phyloP scores from a whole-genome alignment of 1,140 invertebrate species.

The Caenorhabditis latens region DNA sequence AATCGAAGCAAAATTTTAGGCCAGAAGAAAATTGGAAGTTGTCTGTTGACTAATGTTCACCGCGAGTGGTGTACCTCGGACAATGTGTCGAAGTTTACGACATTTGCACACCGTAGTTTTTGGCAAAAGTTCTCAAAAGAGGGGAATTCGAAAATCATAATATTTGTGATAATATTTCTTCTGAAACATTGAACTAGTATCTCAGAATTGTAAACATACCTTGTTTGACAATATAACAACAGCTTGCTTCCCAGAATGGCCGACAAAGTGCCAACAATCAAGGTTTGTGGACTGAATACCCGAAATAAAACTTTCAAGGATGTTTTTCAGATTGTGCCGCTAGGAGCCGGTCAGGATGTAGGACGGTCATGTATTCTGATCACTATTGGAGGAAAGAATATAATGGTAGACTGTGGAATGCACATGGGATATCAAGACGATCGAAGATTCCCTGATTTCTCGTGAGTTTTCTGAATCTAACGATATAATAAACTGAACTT shows the following conservation, averaged over 20 bases:
- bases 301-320: too few relatives aligned
- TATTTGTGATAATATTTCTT: too few relatives aligned
- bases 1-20: constrained; percentile 40
- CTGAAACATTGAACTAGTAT: too few relatives aligned
- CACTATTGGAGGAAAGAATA: constrained; percentile 96
- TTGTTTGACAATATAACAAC: too few relatives aligned
- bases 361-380: constrained; percentile 96
- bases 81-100: not conserved
- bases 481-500: not conserved
- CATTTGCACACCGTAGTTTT: not conserved
- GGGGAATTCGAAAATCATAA: not conserved
- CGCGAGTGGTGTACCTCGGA: not conserved
- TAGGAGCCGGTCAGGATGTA: constrained; percentile 84
- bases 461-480: constrained; percentile 79
- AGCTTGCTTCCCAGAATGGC: not conserved
- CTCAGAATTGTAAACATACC: too few relatives aligned
- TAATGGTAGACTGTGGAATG: constrained; percentile 99
- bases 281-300: not conserved
- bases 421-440: constrained; percentile 99
- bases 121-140: not conserved
- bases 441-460: constrained; percentile 97
- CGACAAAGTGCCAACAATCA: constrained; percentile 22
- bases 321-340: constrained; percentile 71
- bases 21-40: not conserved
- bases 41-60: not conserved